These are phyloP conservation scores for Melopsittacus undulatus DNA, from an alignment of 2,797 vertebrate genomes.

Conservation along the genomic window DNA sequence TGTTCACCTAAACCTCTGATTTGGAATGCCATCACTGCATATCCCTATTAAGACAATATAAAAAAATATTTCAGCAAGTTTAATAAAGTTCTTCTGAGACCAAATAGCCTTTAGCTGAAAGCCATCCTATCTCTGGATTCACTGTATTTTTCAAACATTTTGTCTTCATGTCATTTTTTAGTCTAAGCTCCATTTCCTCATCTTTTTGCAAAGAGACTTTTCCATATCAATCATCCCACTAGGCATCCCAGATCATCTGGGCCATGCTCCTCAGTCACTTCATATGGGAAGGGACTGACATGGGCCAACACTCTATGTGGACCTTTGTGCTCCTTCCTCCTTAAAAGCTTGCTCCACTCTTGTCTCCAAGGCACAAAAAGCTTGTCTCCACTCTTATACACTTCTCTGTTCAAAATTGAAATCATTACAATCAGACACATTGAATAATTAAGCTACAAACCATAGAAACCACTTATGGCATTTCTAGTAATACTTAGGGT, in stretches of 20 bases:
- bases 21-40: neutral
- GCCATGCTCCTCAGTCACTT: neutral
- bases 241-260: neutral
- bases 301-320: accelerated
- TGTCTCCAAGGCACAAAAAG: too few relatives aligned
- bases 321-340: neutral
- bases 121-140: neutral
- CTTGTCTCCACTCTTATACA: accelerated
- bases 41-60: neutral
- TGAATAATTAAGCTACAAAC: neutral
- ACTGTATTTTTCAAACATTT: neutral
- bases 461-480: accelerated
- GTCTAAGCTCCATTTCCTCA: neutral
- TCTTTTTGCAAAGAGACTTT: neutral
- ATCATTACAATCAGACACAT: neutral
- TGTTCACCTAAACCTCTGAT: neutral
- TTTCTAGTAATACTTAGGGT: neutral
- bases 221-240: neutral
- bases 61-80: neutral
- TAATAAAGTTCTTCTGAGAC: neutral
- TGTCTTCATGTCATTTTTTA: neutral
- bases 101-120: neutral
- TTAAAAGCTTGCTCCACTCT: neutral
- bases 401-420: neutral
- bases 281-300: neutral